Evolutionary conservation across 1,140 invertebrate species (phyloP).

Genomic region (fruit fly (Drosophila melanogaster)): Release_6_plus_ISO1_MT NT_033777.3:29577501-29578000

Average conservation of each 20-base stretch:
- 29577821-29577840: constrained; percentile 41
- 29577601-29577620: too few species aligned
- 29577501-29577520: constrained; percentile 9
- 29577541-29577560: neutral
- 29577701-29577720: constrained; percentile 70
- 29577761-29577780: neutral
- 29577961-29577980: constrained; percentile 75
- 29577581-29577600: too few species aligned
- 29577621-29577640: neutral
- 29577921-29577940: constrained; percentile 41
- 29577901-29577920: constrained; percentile 43
- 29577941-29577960: constrained; percentile 54
- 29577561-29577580: too few species aligned
- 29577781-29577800: constrained; percentile 6
- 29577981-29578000: constrained; percentile 70
- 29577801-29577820: constrained; percentile 1
- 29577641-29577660: neutral
- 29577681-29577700: constrained; percentile 40
- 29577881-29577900: constrained; percentile 70
- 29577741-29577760: constrained; percentile 41
- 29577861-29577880: constrained; percentile 66
- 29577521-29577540: neutral
- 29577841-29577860: constrained; percentile 79
- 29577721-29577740: constrained; percentile 62
- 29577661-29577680: constrained; percentile 16